These are phyloP conservation scores for Tragelaphus oryx DNA, from an alignment of 2,797 vertebrate genomes.

Conservation along the genomic window DNA sequence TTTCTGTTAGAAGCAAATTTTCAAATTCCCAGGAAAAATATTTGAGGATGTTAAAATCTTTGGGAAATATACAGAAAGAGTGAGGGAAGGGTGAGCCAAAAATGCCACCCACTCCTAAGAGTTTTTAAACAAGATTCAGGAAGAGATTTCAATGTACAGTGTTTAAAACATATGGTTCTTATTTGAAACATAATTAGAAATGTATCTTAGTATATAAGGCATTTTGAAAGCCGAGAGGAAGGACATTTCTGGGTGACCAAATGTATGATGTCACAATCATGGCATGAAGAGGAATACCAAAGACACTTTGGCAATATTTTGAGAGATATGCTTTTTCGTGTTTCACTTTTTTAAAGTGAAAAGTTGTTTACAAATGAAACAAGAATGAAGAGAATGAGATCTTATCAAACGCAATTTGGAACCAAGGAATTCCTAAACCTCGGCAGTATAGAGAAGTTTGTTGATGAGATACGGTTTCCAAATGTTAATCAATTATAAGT, in stretches of 20 bases:
- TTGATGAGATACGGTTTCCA: neutral
- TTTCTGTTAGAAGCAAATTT: constrained; percentile 11
- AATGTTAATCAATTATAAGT: neutral
- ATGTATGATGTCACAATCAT: constrained; percentile 46
- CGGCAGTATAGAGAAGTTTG: neutral
- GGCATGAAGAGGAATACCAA: constrained; percentile 14
- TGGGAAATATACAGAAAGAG: neutral
- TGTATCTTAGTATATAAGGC: constrained; percentile 61
- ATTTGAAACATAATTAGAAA: constrained; percentile 66
- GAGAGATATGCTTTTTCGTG: neutral
- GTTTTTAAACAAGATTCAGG: constrained; percentile 34
- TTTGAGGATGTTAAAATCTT: constrained; percentile 1
- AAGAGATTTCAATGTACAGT: constrained; percentile 47
- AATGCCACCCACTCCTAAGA: neutral
- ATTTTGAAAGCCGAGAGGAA: constrained; percentile 65
- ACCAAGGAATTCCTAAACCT: neutral
- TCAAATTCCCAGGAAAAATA: constrained; percentile 46
- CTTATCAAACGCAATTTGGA: neutral
- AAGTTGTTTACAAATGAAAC: neutral
- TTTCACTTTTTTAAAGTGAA: neutral
- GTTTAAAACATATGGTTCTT: constrained; percentile 66
- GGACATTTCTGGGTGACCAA: constrained; percentile 56
- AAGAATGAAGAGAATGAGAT: neutral
- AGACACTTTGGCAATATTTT: neutral
- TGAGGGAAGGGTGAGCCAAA: neutral